Conservation (phyloP, 2,888 invertebrate species). For the Diachrysia chrysitis region DNA sequence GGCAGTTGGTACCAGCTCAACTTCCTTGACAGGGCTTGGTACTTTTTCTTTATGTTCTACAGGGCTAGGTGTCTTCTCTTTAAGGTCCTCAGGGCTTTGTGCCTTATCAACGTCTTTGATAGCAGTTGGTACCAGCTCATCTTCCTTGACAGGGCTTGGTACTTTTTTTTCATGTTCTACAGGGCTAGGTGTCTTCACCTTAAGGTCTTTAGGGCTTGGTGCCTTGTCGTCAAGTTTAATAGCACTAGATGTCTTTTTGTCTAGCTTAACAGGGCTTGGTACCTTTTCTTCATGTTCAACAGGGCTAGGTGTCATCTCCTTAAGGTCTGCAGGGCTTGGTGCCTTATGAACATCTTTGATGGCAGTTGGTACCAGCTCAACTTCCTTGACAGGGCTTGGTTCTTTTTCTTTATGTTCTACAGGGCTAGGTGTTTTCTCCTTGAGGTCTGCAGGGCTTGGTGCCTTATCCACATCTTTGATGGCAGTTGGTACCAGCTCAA, state of each 20-base stretch:
- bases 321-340: constrained; percentile 9
- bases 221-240: background rate
- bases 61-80: constrained; percentile 14
- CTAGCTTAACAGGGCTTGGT: background rate
- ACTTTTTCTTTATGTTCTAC: background rate
- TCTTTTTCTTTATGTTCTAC: constrained; percentile 5
- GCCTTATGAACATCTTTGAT: constrained; percentile 9
- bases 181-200: no score
- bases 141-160: no score
- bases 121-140: background rate
- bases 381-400: background rate
- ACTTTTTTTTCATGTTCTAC: no score
- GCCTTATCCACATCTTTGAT: no score
- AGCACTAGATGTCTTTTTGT: background rate
- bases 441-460: constrained; percentile 28
- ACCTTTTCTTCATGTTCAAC: background rate
- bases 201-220: background rate
- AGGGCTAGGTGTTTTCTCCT: background rate
- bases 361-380: background rate
- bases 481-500: no score
- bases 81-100: constrained; percentile 10
- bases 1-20: no score
- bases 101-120: no score
- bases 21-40: background rate
- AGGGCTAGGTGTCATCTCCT: background rate